Conservation (phyloP, 1,140 invertebrate genomes). For the Leptonema lineaticorne region DNA sequence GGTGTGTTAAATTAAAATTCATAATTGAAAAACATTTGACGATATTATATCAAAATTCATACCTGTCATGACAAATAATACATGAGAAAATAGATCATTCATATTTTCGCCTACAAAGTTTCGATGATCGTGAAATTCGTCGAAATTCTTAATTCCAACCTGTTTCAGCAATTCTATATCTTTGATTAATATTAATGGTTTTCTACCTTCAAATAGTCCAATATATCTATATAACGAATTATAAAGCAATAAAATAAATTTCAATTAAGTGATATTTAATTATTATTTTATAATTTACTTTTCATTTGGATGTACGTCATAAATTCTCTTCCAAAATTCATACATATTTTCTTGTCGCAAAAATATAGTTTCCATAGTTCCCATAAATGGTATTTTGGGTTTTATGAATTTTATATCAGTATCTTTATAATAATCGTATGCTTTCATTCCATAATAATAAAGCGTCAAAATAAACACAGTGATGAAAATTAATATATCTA, state of each 20-base stretch:
- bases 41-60: too few species aligned
- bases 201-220: conserved; percentile 51
- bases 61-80: conserved; percentile 52
- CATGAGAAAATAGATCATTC: conserved; percentile 53
- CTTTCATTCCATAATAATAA: conserved; percentile 9
- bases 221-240: too few species aligned
- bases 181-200: conserved; percentile 48
- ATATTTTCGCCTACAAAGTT: conserved; percentile 43
- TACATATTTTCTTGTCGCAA: background rate
- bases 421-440: background rate
- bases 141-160: conserved; percentile 56
- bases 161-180: conserved; percentile 54
- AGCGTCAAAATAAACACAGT: background rate
- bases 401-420: background rate
- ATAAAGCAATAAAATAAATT: too few species aligned
- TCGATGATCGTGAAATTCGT: conserved; percentile 53
- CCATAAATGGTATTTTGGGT: conserved; percentile 8
- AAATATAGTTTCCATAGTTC: background rate
- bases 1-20: too few species aligned
- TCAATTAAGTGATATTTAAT: too few species aligned
- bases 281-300: conserved; percentile 17
- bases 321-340: background rate
- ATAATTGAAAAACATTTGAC: too few species aligned
- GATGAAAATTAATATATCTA: background rate
- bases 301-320: conserved; percentile 17